A percentile compares a stretch with the other conserved stretches of the same genome.
phyloP scores from a whole-genome alignment of 2,888 invertebrate species.

The Drosophila formosana region DNA sequence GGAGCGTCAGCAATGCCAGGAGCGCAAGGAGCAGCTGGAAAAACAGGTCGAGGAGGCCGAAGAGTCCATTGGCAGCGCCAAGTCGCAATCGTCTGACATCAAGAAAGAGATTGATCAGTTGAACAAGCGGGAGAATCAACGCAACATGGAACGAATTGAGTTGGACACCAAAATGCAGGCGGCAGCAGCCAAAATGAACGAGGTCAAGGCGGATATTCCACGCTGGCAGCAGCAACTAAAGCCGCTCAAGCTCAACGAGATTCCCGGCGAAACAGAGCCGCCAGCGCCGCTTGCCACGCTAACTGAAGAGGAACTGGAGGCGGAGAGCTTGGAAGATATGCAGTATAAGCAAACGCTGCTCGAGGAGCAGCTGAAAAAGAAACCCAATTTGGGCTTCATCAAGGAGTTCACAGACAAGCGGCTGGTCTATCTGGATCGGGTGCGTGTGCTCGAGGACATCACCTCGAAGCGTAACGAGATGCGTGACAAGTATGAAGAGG shows the following conservation, averaged over 20 bases:
- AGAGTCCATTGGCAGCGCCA: slow-evolving; percentile 87
- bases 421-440: slow-evolving; percentile 90
- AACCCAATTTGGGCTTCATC: slow-evolving; percentile 91
- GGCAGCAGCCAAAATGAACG: slow-evolving; percentile 87
- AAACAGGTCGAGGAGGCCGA: slow-evolving; percentile 87
- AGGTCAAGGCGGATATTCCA: slow-evolving; percentile 87
- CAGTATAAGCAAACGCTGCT: slow-evolving; percentile 87
- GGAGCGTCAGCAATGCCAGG: slow-evolving; percentile 87
- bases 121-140: slow-evolving; percentile 88
- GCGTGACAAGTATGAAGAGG: slow-evolving; percentile 89
- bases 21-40: slow-evolving; percentile 86
- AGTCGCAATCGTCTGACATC: slow-evolving; percentile 87
- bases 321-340: slow-evolving; percentile 87
- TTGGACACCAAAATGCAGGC: slow-evolving; percentile 90
- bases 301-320: slow-evolving; percentile 89
- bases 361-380: slow-evolving; percentile 88
- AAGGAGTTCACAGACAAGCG: slow-evolving; percentile 91
- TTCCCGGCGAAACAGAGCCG: slow-evolving; percentile 86
- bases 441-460: slow-evolving; percentile 92
- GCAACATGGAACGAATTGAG: slow-evolving; percentile 90
- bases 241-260: slow-evolving; percentile 88
- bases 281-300: slow-evolving; percentile 87
- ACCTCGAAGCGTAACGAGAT: slow-evolving; percentile 91
- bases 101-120: slow-evolving; percentile 89
- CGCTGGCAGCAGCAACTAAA: slow-evolving; percentile 86